phyloP scores from a whole-genome alignment of 2,888 invertebrate species.

The Andrena dorsata region DNA sequence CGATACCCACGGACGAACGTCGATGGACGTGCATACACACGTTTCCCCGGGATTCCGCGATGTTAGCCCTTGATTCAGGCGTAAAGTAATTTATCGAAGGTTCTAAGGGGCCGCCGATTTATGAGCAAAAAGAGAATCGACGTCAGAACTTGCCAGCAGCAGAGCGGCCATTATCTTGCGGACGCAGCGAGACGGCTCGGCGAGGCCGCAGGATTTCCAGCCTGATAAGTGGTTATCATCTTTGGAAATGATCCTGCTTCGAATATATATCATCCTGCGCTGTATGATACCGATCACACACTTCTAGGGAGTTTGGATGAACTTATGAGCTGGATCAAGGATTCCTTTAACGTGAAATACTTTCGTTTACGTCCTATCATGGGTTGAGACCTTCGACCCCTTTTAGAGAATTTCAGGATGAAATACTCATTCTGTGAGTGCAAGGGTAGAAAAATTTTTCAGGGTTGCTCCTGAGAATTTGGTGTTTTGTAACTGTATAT shows the following conservation, averaged over 20 bases:
- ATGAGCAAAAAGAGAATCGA: constrained; percentile 46
- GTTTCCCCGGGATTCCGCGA: constrained; percentile 39
- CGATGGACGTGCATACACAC: not conserved
- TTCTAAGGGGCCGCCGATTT: constrained; percentile 64
- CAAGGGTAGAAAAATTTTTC: too few species aligned
- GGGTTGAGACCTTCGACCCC: too few species aligned
- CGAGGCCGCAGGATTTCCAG: constrained; percentile 36
- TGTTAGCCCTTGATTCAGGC: constrained; percentile 45
- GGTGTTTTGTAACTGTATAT: too few species aligned
- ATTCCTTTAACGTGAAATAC: not conserved
- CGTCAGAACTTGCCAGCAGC: constrained; percentile 51
- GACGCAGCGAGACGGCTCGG: constrained; percentile 21
- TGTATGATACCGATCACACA: constrained; percentile 9
- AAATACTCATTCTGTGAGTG: too few species aligned
- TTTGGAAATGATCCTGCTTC: constrained; percentile 54
- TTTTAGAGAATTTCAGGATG: too few species aligned
- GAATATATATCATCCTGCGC: constrained; percentile 18
- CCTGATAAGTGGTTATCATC: constrained; percentile 58
- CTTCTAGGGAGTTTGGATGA: not conserved
- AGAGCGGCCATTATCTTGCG: constrained; percentile 52
- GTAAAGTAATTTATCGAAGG: constrained; percentile 61
- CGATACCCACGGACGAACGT: constrained; percentile 4
- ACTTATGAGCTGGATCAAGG: constrained; percentile 15
- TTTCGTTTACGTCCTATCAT: not conserved
- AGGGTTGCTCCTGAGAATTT: too few species aligned